phyloP scores from a whole-genome alignment of 2,888 invertebrate genomes.

The Zele albiditarsus region DNA sequence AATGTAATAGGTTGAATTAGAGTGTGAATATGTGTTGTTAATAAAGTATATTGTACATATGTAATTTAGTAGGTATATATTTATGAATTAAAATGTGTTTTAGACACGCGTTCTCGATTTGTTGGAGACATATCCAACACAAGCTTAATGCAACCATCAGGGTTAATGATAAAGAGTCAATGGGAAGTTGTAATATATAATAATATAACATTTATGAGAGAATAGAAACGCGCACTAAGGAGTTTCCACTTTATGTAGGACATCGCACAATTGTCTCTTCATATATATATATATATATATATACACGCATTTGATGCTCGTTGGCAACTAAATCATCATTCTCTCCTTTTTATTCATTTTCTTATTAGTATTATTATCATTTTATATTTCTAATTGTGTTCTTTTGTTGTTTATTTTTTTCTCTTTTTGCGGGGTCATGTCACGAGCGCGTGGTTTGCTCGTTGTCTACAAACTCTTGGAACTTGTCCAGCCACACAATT shows the following conservation, averaged over 20 bases:
- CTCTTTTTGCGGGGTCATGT: conserved; percentile 13
- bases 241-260: conserved; percentile 57
- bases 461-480: conserved; percentile 30
- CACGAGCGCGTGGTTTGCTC: background rate
- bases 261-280: conserved; percentile 61
- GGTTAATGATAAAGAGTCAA: conserved; percentile 28
- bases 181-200: conserved; percentile 3
- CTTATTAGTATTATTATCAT: background rate
- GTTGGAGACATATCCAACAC: background rate
- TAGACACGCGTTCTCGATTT: background rate
- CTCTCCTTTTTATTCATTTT: conserved; percentile 2
- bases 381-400: background rate
- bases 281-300: background rate
- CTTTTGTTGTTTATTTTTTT: conserved; percentile 14
- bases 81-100: background rate
- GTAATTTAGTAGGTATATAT: background rate
- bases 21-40: background rate
- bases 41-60: background rate
- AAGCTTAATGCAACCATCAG: background rate
- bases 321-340: conserved; percentile 17
- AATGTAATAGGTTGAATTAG: background rate
- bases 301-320: conserved; percentile 39
- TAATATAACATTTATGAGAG: conserved; percentile 20
- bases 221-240: conserved; percentile 48
- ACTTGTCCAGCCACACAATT: conserved; percentile 26